Base-by-base conservation (phyloP, 2,113 vertebrate species). In the Deroptyus accipitrinus region DNA sequence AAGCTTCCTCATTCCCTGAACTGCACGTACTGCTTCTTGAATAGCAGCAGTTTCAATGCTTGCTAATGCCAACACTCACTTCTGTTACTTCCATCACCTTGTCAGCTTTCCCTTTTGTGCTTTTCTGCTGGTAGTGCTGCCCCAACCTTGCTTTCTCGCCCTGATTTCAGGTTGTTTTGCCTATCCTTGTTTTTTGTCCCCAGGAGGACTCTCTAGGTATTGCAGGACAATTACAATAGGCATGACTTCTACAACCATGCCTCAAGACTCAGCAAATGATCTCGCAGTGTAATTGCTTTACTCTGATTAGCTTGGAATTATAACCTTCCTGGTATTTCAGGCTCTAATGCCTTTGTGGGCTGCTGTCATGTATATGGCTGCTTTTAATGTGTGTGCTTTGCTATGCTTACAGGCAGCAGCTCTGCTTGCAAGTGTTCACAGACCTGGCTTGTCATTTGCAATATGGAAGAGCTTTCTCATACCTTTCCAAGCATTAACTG, bases 321-420 rank as follows among this genome's bases (percentile, higher is more conserved):
- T 5, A 57, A 84, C 25, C 37, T 84, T 52, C 33, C 30, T 78
- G 55, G 41, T 74, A 19, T 90, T 92, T 88, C 41, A 9, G 74
- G 42, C 51, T 95, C 31, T 80, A 22, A 30, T 66, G 33, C 48
- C 41, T 67, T 61, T 54, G 16, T 49, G 61, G 31, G 72, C 41
- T 89, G 52, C 62, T 84, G 57, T 52, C n/a, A 16, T 39, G 23
- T 64, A 30, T 57, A 3, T 57, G 72, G 49, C 44, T 72, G 42
- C 63, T 84, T 69, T 69, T 78, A 61, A 15, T 11, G 15, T 33
- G 7, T 85, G 62, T 81, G 70, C 89, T 95, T 96, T 1, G 11
- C 69, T 96, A 69, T 91, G 70, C 89, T 95, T 96, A 49, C 42
- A 84, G 78, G 66, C 81, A 49, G 75, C 78, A 67, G 63, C 39